phyloP scores from a whole-genome alignment of 2,797 vertebrate genomes.

The Clarias pachynema region DNA sequence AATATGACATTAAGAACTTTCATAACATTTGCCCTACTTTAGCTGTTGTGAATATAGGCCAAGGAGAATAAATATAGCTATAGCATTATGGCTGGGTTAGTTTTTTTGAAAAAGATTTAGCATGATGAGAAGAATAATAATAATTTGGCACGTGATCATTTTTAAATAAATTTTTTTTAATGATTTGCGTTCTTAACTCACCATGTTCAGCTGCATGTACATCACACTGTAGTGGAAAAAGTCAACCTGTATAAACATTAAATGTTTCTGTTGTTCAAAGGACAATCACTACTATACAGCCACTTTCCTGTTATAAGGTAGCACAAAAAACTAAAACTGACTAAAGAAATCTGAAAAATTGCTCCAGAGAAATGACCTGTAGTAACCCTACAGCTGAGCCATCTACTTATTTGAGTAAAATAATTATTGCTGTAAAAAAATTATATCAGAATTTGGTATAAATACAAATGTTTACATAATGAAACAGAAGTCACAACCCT shows the following conservation, averaged over 20 bases:
- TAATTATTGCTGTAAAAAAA: background rate
- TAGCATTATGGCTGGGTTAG: background rate
- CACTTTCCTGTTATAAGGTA: background rate
- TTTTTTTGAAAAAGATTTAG: background rate
- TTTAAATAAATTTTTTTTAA: no score
- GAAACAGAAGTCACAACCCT: background rate
- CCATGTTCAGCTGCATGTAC: background rate
- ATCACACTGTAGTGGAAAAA: background rate
- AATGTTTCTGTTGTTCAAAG: background rate
- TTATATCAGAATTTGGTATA: background rate
- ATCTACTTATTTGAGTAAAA: background rate
- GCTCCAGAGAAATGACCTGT: background rate
- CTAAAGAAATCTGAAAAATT: background rate
- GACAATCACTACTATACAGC: background rate
- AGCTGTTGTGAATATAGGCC: background rate
- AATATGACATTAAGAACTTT: no score
- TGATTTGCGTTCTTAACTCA: background rate
- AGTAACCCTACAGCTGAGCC: background rate
- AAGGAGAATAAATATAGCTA: background rate
- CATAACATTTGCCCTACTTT: background rate
- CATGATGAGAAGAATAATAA: no score
- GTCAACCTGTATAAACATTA: constrained; percentile 46
- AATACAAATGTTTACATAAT: constrained; percentile 19
- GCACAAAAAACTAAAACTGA: background rate
- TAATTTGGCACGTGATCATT: background rate